A percentile compares a stretch with the other conserved stretches of the same genome.
phyloP scores from a whole-genome alignment of 2,888 invertebrate genomes.

The Chromoteleia sp. region DNA sequence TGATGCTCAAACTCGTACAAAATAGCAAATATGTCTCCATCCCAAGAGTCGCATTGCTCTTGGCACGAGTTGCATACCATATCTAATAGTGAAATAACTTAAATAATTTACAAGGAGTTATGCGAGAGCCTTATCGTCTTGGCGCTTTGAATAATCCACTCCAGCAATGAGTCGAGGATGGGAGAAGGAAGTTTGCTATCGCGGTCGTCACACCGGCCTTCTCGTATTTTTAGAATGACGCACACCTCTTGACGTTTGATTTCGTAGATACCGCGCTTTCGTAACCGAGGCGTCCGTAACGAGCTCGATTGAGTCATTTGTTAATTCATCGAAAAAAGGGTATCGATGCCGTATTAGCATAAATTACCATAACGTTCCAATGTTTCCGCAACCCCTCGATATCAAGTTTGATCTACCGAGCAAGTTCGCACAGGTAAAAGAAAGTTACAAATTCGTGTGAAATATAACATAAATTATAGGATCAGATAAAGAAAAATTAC shows the following conservation, averaged over 20 bases:
- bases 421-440: slow-evolving; percentile 31
- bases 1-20: slow-evolving; percentile 46
- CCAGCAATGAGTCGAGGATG: slow-evolving; percentile 48
- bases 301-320: slow-evolving; percentile 48
- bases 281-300: slow-evolving; percentile 15
- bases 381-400: slow-evolving; percentile 19
- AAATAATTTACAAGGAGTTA: slow-evolving; percentile 83
- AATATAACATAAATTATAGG: slow-evolving; percentile 54
- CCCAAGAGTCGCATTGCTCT: slow-evolving; percentile 59
- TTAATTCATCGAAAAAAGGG: slow-evolving; percentile 40
- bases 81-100: slow-evolving; percentile 83
- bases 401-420: slow-evolving; percentile 37
- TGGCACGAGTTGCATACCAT: slow-evolving; percentile 77
- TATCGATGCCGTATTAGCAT: slow-evolving; percentile 56
- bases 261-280: slow-evolving; percentile 78
- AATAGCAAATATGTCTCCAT: slow-evolving; percentile 57
- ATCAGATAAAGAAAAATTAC: slow-evolving; percentile 50
- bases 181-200: slow-evolving; percentile 20
- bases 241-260: slow-evolving; percentile 80
- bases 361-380: slow-evolving; percentile 49
- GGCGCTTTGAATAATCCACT: slow-evolving; percentile 80
- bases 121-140: slow-evolving; percentile 81
- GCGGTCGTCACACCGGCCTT: slow-evolving; percentile 14
- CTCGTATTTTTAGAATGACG: slow-evolving; percentile 82
- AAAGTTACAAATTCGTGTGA: slow-evolving; percentile 50